A percentile compares a stretch with the other conserved stretches of the same genome.
phyloP scores from a whole-genome alignment of 1,140 invertebrate species.

The Drosophila navojoa region DNA sequence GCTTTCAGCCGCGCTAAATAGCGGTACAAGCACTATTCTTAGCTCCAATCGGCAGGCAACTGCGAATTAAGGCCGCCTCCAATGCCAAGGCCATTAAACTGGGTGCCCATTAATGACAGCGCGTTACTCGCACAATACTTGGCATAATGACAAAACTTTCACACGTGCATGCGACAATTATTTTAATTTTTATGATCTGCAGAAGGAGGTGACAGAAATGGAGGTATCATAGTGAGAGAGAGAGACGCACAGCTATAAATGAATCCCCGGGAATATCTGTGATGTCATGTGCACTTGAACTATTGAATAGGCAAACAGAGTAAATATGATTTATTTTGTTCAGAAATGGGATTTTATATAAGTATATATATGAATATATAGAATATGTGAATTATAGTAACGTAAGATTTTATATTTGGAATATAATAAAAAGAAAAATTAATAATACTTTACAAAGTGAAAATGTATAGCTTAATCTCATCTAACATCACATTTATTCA shows the following conservation, averaged over 20 bases:
- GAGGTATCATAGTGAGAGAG: not conserved
- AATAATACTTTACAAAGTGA: too few species aligned
- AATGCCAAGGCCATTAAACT: slow-evolving; percentile 19
- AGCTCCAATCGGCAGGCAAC: slow-evolving; percentile 14
- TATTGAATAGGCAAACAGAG: too few species aligned
- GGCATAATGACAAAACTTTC: slow-evolving; percentile 76
- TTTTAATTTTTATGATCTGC: slow-evolving; percentile 80
- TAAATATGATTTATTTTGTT: too few species aligned
- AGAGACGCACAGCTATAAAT: not conserved
- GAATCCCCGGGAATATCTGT: not conserved
- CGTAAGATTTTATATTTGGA: too few species aligned
- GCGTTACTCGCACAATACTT: slow-evolving; percentile 47
- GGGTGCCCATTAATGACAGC: slow-evolving; percentile 67
- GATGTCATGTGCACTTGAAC: not conserved
- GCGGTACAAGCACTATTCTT: slow-evolving; percentile 12
- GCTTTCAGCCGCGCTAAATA: slow-evolving; percentile 31
- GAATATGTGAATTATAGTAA: too few species aligned
- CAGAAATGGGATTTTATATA: too few species aligned
- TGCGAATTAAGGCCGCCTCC: slow-evolving; percentile 17
- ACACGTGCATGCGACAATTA: slow-evolving; percentile 63
- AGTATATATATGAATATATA: too few species aligned
- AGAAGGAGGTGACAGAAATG: slow-evolving; percentile 13
- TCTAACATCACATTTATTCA: too few species aligned
- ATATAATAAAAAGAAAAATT: too few species aligned
- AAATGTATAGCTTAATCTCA: too few species aligned